phyloP scores from a whole-genome alignment of 2,797 vertebrate species.

The Aphelocoma californica region DNA sequence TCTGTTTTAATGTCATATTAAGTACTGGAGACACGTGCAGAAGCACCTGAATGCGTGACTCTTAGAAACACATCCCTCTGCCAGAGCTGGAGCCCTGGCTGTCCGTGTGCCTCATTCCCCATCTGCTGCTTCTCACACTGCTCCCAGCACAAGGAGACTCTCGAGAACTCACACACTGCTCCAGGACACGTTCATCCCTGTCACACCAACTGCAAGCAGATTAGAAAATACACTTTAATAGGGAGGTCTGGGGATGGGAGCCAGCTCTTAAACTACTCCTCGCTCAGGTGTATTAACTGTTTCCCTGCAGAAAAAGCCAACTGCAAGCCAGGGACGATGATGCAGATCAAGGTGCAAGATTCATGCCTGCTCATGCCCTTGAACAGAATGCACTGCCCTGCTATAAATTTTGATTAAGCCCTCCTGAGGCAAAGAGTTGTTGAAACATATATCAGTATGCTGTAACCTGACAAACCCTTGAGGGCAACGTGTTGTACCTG shows the following conservation, averaged over 20 bases:
- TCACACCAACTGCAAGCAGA: background rate
- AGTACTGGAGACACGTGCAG: background rate
- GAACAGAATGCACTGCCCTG: background rate
- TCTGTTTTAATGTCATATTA: background rate
- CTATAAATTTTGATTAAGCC: slow-evolving; percentile 16
- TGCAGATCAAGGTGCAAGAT: background rate
- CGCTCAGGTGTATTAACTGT: background rate
- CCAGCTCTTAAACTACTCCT: background rate
- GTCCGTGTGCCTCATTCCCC: background rate
- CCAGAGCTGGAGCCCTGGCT: background rate
- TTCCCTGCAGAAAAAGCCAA: background rate
- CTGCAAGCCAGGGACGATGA: background rate
- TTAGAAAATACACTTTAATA: background rate
- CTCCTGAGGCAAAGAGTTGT: slow-evolving; percentile 3
- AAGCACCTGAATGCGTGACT: background rate
- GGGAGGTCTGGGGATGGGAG: background rate
- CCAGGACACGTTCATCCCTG: background rate
- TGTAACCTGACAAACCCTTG: background rate
- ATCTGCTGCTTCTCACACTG: accelerated
- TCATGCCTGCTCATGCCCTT: slow-evolving; percentile 10
- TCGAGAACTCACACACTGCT: accelerated
- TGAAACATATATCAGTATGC: slow-evolving; percentile 10
- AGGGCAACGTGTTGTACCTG: background rate
- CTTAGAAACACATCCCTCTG: background rate
- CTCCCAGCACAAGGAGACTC: background rate